Base-by-base conservation (phyloP, 2,113 vertebrate species). In the Marmota monax region DNA sequence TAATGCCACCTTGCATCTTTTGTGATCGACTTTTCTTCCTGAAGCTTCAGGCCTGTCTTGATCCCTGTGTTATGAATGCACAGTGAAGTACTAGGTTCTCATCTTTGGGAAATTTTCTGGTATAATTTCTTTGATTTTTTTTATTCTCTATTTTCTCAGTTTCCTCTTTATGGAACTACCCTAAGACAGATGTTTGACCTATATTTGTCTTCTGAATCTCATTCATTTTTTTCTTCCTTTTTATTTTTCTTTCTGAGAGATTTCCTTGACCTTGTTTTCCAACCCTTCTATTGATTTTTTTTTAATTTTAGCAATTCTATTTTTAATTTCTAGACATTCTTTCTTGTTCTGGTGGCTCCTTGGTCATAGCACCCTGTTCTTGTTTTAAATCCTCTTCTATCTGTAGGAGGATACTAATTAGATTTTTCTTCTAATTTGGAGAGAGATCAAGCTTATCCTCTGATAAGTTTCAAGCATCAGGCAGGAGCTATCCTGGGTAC, bases 191-290 rank as follows among this genome's bases (percentile, higher is more conserved):
- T 65, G 45, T 48, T 77, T 25, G 58, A 61, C 80, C 86, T 87
- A 29, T 61, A 94, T 96, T 96, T 94, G 39, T 83, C 92, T 92
- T 84, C 65, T 85, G 73, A 96, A 72, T 94, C 69, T 92, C 84
- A 92, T 96, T 88, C 79, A 37, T 67, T 48, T 53, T 42, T 16
- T 48, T 45, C 53, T 42, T 88, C 65, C 72, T 84, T 90, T 94
- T 42, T 94, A 79, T 93, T 88, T 97, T 93, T 90, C 84, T 97
- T 91, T 93, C 77, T 87, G 53, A 17, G 95, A 95, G 94, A 82
- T 85, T 96, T 95, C 32, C 61, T 92, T 97, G 96, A 97, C 96
- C 96, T 98, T 97, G 95, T 93, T 97, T 96, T 92, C 84, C 77
- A 97, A 92, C 67, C 32, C 69, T 74, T 85, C 72, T 96, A 96